Conservation (phyloP, 2,888 invertebrate species). For the Yponomeuta malinellus region DNA sequence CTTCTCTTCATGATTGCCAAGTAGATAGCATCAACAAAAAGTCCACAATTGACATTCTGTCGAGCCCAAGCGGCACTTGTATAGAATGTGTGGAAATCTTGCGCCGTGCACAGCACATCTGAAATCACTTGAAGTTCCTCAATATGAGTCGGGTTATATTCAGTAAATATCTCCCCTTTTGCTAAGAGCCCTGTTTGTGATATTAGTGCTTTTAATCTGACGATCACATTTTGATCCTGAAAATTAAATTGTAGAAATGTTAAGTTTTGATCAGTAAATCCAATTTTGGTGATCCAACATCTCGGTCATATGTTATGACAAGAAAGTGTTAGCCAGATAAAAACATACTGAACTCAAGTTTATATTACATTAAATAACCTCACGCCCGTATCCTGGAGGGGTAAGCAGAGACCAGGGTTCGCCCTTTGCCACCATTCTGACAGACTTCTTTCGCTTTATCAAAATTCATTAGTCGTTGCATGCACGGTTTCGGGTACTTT, state of each 20-base stretch:
- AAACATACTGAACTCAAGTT: too few species aligned
- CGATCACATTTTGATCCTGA: constrained; percentile 46
- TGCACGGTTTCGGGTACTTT: too few species aligned
- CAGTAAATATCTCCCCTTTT: constrained; percentile 58
- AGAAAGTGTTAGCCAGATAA: too few species aligned
- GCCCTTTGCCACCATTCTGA: too few species aligned
- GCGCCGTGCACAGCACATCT: constrained; percentile 73
- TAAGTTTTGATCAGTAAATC: too few species aligned
- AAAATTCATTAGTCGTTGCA: too few species aligned
- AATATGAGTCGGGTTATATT: constrained; percentile 47
- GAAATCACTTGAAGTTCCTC: constrained; percentile 50
- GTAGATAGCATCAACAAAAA: constrained; percentile 78
- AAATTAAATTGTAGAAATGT: constrained; percentile 7
- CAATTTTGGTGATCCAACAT: too few species aligned
- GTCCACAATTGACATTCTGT: constrained; percentile 77
- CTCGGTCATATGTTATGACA: too few species aligned
- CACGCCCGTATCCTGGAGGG: too few species aligned
- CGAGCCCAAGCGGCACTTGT: constrained; percentile 75
- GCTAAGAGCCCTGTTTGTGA: constrained; percentile 41
- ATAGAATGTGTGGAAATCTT: constrained; percentile 75
- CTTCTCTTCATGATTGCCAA: constrained; percentile 74
- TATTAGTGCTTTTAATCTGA: constrained; percentile 41
- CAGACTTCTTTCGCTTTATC: too few species aligned
- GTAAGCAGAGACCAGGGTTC: too few species aligned
- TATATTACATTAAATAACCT: too few species aligned